These are phyloP conservation scores for Gnathonemus longibarbis DNA, from an alignment of 2,113 vertebrate species.

Conservation along the genomic window DNA sequence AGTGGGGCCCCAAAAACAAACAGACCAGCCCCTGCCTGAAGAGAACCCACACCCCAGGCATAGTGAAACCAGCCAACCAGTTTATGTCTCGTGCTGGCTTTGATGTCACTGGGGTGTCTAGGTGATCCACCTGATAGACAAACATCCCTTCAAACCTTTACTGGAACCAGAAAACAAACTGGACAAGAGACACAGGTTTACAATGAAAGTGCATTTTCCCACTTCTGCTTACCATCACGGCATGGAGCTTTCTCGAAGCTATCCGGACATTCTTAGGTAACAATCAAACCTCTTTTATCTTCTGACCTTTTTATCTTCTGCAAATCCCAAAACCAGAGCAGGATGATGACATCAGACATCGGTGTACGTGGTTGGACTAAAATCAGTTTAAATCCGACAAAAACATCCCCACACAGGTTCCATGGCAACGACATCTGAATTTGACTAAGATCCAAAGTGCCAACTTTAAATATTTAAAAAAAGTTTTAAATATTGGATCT, in stretches of 20 bases:
- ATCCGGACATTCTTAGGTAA: background rate
- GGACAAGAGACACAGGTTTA: background rate
- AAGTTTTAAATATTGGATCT: constrained; percentile 1
- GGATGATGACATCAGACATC: background rate
- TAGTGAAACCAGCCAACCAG: background rate
- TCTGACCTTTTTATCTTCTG: background rate
- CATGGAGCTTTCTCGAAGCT: background rate
- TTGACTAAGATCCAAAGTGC: background rate
- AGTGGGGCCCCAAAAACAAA: background rate
- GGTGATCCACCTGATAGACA: background rate
- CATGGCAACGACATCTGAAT: background rate
- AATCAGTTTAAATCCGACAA: background rate
- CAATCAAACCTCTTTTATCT: background rate
- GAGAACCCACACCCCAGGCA: background rate
- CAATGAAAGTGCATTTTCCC: background rate
- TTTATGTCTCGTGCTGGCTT: background rate
- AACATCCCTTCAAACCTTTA: background rate
- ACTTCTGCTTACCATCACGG: background rate
- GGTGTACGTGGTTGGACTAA: background rate
- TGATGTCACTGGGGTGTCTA: background rate
- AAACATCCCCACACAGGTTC: background rate
- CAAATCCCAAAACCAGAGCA: background rate
- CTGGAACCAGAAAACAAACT: background rate
- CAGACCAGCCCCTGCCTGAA: background rate
- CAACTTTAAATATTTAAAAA: background rate